Base-by-base conservation (phyloP, 2,888 invertebrate species). In the Palloptera scutellata region DNA sequence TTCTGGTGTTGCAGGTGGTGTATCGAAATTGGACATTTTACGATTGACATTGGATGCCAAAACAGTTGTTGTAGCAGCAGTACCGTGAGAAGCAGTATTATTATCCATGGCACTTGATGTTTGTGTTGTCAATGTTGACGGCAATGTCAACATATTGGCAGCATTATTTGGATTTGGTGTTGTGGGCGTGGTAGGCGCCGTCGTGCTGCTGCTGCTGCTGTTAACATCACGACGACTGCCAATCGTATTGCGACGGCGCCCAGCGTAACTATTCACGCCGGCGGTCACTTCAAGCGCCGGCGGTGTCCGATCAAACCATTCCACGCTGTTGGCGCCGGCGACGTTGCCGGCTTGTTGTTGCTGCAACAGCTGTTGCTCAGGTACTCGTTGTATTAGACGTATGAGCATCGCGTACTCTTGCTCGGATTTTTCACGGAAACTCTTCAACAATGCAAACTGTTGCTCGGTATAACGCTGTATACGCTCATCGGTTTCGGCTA, bases 391-490 rank as follows among this genome's bases (percentile, higher is more conserved):
- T 54, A 83, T 77, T 59, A 77, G 73, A 87, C 89, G 89, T 81
- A 88, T 85, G 85, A 90, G 87, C 82, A 88, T 86, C 83, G 89
- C 89, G 81, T 90, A 90, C 83, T 94, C 93, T 77, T 88, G 89
- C 78, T 91, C 91, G 72, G 91, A 91, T 79, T 88, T 89, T 82
- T 91, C 91, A 78, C 89, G 89, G 82, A 89, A 90, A 72, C 88
- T 89, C 80, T 94, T 92, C 76, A 93, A 87, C 74, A 90, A 87
- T 69, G 90, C 89, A 86, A 92, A 92, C 79, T 93, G 91, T 79
- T 91, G 90, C 77, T 91, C 91, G 72, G 91, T 89, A 84, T 89
- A 94, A 69, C 89, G 88, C 77, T 91, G 89, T 69, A 95, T 91
- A 74, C 91, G 88, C 76, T 92, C 91, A 78, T 94, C 93, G 58